Conservation (phyloP, 2,888 invertebrate genomes). For the Tuberolachnus salignus region DNA sequence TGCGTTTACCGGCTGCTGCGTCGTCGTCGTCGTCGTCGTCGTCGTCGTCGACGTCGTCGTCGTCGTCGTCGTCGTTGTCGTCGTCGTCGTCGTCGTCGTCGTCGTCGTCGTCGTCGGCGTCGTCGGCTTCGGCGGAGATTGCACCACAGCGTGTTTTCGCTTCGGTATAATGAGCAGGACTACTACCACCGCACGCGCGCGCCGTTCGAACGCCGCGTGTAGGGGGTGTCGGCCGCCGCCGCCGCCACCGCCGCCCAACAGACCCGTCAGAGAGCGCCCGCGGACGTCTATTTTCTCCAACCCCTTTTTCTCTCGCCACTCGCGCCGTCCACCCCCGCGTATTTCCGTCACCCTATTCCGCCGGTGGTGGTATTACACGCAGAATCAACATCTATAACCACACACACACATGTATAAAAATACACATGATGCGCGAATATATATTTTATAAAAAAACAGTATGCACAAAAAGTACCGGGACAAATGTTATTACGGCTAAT, state of each 20-base stretch:
- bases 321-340: background rate
- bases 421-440: too few species aligned
- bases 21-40: too few species aligned
- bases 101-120: constrained; percentile 41
- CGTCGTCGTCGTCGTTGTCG: too few species aligned
- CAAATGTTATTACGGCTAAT: too few species aligned
- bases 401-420: background rate
- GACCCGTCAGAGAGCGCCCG: constrained; percentile 50
- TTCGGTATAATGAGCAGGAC: constrained; percentile 51
- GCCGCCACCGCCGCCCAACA: constrained; percentile 7
- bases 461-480: too few species aligned
- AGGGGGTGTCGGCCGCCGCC: constrained; percentile 34
- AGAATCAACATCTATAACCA: too few species aligned
- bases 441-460: too few species aligned
- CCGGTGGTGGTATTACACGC: too few species aligned
- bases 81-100: too few species aligned
- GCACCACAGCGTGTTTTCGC: constrained; percentile 51
- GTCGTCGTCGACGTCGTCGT: too few species aligned
- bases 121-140: constrained; percentile 35
- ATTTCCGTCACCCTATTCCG: too few species aligned
- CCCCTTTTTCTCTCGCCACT: background rate
- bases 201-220: constrained; percentile 21
- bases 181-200: constrained; percentile 39
- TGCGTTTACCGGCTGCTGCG: constrained; percentile 2
- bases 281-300: constrained; percentile 5